Evolutionary conservation across 2,113 vertebrate species (phyloP), one percentile per base, ranked within the genome.

Genomic region (Callorhinus ursinus): DNA sequence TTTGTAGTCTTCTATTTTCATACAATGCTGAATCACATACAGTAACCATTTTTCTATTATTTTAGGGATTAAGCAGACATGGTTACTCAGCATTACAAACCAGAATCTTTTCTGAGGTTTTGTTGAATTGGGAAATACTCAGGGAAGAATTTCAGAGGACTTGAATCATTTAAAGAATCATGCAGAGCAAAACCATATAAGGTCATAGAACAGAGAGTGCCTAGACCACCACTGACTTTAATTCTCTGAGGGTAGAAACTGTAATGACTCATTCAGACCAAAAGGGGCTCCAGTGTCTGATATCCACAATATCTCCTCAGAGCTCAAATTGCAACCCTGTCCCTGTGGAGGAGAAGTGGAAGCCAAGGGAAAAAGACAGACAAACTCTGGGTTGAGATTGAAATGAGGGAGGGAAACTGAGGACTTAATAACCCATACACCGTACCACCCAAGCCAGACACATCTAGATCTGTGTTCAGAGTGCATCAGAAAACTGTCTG

Each of bases 31-130:
- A 91, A 65, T 90, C 84, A 77, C 33, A 31, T 9, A 80, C 22
- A 95, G 46, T 67, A 57, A 31, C 42, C 57, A 72, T 88, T 96
- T 89, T 93, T 86, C 74, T 87, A 51, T 79, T 94, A 76, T 86
- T 83, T 90, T 67, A 93, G 61, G 57, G n/a, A 8, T 22, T 59
- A 96, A 69, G 49, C 33, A 97, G 95, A 96, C 39, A 31, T 90
- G 72, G 79, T 97, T 95, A 86, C 82, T 95, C 95, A 91, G 42
- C 26, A 77, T 86, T 61, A 36, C 31, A 83, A 55, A 93, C 79
- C 95, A 96, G 36, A 72, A 67, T 94, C 61, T 91, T 69, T 93
- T 95, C 87, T 96, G 87, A 97, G 94, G 88, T 91, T 97, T 97
- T 95, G 49, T 93, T 94, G 55, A 76, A 22, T 81, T 87, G 59